phyloP scores from a whole-genome alignment of 1,140 invertebrate species.

The Bombyx mandarina region DNA sequence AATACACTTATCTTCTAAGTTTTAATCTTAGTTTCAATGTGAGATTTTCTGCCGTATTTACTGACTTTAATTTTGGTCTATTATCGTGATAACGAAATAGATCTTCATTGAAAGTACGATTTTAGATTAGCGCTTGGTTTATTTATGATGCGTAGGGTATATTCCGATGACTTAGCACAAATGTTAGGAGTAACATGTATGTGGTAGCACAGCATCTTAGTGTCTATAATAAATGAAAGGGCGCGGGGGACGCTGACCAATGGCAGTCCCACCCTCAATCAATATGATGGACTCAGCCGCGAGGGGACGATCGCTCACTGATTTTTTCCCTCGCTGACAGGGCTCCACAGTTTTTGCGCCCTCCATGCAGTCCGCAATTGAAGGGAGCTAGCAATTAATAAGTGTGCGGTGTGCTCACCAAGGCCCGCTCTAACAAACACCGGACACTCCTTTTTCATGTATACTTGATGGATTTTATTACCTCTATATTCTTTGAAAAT shows the following conservation, averaged over 20 bases:
- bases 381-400: slow-evolving; percentile 66
- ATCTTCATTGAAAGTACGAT: too few species aligned
- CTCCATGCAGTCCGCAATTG: slow-evolving; percentile 40
- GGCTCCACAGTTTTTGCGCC: slow-evolving; percentile 65
- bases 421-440: slow-evolving; percentile 13
- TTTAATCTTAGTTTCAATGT: too few species aligned
- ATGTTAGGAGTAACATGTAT: slow-evolving; percentile 5
- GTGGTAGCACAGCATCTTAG: slow-evolving; percentile 46
- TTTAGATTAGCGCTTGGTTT: too few species aligned
- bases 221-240: slow-evolving; percentile 69
- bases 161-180: slow-evolving; percentile 13
- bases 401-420: slow-evolving; percentile 33
- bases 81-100: too few species aligned
- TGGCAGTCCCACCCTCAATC: slow-evolving; percentile 67
- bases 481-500: not conserved
- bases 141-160: not conserved
- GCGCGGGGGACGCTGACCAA: slow-evolving; percentile 61
- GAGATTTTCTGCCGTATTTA: too few species aligned
- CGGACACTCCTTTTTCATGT: slow-evolving; percentile 57
- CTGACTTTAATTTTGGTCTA: too few species aligned
- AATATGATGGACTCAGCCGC: slow-evolving; percentile 68
- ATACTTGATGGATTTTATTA: slow-evolving; percentile 26
- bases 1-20: too few species aligned
- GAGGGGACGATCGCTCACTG: slow-evolving; percentile 70
- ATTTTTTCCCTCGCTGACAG: slow-evolving; percentile 71